These are phyloP conservation scores for Meloidogyne hapla DNA, from an alignment of 1,140 invertebrate genomes.

Conservation along the genomic window DNA sequence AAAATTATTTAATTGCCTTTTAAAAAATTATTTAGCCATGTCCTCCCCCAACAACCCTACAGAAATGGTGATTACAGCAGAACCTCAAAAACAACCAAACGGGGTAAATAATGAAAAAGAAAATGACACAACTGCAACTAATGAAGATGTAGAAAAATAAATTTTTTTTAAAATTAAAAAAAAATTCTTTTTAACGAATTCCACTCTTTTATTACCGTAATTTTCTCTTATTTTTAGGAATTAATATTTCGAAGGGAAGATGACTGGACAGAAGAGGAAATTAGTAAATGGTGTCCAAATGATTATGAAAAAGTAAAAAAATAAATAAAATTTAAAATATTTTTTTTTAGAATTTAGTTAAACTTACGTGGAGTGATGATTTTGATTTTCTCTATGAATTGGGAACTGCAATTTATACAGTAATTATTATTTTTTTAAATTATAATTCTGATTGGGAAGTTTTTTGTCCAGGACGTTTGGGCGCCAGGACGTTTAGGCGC, in stretches of 20 bases:
- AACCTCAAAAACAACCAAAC: background rate
- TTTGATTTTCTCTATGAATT: constrained; percentile 63
- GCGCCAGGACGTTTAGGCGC: too few relatives aligned
- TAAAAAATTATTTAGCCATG: background rate
- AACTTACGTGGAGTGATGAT: constrained; percentile 61
- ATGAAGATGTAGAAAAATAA: background rate
- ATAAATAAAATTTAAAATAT: constrained; percentile 7
- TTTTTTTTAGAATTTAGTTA: constrained; percentile 50
- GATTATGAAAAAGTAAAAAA: constrained; percentile 27
- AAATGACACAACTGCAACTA: background rate
- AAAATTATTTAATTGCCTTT: background rate
- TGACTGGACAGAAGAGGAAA: constrained; percentile 22
- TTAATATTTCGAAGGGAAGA: background rate
- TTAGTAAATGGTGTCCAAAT: constrained; percentile 23
- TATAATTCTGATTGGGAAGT: background rate
- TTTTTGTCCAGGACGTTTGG: too few relatives aligned
- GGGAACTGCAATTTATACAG: constrained; percentile 51
- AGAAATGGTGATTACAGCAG: background rate
- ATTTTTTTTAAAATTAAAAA: background rate
- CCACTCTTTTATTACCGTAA: too few relatives aligned
- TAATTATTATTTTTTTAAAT: background rate
- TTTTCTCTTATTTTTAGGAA: background rate
- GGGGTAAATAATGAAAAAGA: background rate
- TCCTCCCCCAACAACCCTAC: background rate
- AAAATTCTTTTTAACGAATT: background rate